Conservation (phyloP, 2,888 invertebrate genomes). For the Acrocyrtus sp. region DNA sequence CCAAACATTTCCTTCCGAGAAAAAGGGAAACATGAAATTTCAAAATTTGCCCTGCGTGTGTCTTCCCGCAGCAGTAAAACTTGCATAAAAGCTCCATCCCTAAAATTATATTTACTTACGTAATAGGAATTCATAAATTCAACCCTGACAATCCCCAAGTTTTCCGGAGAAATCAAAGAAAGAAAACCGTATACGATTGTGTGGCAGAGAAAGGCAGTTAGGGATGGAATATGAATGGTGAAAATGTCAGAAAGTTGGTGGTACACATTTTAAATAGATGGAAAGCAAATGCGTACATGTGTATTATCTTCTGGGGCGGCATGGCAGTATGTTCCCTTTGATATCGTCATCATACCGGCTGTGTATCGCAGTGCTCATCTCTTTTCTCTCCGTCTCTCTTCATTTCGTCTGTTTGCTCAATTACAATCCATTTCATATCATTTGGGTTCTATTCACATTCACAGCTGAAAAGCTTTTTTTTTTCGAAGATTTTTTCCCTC, state of each 20-base stretch:
- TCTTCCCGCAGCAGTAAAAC: no score
- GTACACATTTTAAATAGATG: no score
- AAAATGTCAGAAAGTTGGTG: no score
- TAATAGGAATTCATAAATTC: not conserved
- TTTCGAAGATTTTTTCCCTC: not conserved
- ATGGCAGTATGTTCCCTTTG: no score
- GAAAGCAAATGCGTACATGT: no score
- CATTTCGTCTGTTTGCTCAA: conserved; percentile 45
- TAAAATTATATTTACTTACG: not conserved
- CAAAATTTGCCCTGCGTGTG: conserved; percentile 7
- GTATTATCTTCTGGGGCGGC: no score
- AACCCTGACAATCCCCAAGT: not conserved
- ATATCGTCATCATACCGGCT: no score
- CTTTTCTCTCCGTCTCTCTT: conserved; percentile 14
- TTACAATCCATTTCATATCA: conserved; percentile 55
- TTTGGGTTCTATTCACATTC: conserved; percentile 32
- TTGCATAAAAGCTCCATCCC: no score
- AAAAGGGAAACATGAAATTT: conserved; percentile 26
- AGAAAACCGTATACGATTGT: no score
- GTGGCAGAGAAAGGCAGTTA: no score
- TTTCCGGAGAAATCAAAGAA: no score
- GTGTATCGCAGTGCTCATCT: conserved; percentile 11
- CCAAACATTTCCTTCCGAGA: conserved; percentile 7
- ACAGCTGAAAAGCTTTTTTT: not conserved
- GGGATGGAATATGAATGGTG: no score